These are phyloP conservation scores for Tuta absoluta DNA, from an alignment of 2,888 invertebrate genomes.

Conservation along the genomic window DNA sequence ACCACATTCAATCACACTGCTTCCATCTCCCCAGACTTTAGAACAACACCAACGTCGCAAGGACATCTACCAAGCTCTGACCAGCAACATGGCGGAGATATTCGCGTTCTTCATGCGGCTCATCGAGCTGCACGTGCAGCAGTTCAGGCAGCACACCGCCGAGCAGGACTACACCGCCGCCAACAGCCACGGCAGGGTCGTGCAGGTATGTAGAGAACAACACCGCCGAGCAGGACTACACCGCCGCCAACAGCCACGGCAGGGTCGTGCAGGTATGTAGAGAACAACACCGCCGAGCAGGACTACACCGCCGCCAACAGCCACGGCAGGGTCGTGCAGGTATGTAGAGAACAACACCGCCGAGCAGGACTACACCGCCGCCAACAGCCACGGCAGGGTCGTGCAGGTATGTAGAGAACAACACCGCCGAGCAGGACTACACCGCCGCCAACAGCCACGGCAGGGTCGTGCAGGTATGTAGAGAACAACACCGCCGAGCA, in stretches of 20 bases:
- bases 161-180: constrained; percentile 84
- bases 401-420: too few species aligned
- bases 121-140: constrained; percentile 89
- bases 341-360: constrained; percentile 86
- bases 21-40: constrained; percentile 80
- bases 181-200: constrained; percentile 88
- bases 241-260: constrained; percentile 86
- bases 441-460: too few species aligned
- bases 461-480: too few species aligned
- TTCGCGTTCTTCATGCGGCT: constrained; percentile 92
- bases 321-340: constrained; percentile 88
- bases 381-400: constrained; percentile 87
- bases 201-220: constrained; percentile 84
- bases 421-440: too few species aligned
- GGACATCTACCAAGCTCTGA: constrained; percentile 94
- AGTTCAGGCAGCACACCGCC: constrained; percentile 85
- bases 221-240: constrained; percentile 82
- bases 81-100: constrained; percentile 92
- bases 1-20: background rate
- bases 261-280: constrained; percentile 87
- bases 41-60: constrained; percentile 94
- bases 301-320: constrained; percentile 84
- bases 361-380: constrained; percentile 83
- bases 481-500: too few species aligned
- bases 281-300: constrained; percentile 83